phyloP scores from a whole-genome alignment of 2,888 invertebrate genomes.

The Phymatocera aterrima region DNA sequence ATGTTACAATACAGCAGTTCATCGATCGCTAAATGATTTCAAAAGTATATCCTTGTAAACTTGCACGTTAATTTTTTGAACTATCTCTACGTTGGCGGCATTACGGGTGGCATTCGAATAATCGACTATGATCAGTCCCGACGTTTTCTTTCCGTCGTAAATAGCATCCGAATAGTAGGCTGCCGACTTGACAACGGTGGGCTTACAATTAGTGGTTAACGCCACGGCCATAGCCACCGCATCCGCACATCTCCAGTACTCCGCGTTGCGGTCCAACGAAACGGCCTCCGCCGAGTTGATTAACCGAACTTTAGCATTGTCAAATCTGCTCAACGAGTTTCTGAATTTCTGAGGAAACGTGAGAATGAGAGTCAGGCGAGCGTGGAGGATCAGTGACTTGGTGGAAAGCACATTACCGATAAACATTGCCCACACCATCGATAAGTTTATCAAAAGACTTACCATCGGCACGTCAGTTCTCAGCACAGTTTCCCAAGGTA shows the following conservation, averaged over 20 bases:
- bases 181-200: constrained; percentile 23
- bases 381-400: neutral
- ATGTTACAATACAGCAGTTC: too few species aligned
- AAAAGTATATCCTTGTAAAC: constrained; percentile 48
- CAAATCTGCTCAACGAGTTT: neutral
- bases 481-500: constrained; percentile 76
- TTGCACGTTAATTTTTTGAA: constrained; percentile 41
- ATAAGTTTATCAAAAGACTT: constrained; percentile 47
- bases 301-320: neutral
- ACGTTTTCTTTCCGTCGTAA: constrained; percentile 46
- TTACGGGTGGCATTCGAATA: constrained; percentile 42
- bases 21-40: constrained; percentile 5
- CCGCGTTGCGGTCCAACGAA: constrained; percentile 48
- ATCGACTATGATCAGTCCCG: constrained; percentile 53
- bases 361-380: neutral
- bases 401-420: neutral
- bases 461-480: constrained; percentile 61
- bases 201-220: neutral
- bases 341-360: neutral
- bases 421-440: too few species aligned
- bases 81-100: constrained; percentile 47
- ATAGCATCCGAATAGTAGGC: constrained; percentile 45
- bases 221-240: constrained; percentile 55
- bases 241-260: constrained; percentile 60
- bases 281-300: neutral